Evolutionary conservation across 1,140 invertebrate species (phyloP), one percentile per base, ranked within the genome.

Genomic region (Saccostrea echinata): DNA sequence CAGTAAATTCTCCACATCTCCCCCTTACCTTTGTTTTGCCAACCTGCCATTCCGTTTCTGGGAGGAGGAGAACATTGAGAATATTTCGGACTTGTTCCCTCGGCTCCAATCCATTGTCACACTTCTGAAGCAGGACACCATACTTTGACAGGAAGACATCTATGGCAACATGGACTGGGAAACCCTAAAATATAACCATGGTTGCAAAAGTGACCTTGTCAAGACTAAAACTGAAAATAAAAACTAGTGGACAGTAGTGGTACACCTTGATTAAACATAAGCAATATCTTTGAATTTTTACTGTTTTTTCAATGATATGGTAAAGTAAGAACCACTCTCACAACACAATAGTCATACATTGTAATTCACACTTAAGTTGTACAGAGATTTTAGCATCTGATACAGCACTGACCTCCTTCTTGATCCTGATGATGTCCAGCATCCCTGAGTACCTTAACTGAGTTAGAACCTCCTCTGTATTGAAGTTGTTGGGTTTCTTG

Each of bases 381-480:
- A 43, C n/a, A n/a, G n/a, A n/a, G n/a, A n/a, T n/a, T n/a, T n/a
- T n/a, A n/a, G n/a, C n/a, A n/a, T n/a, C 16, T 80, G 27, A 80
- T 1, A 0, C 27, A 24, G 16, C 21, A 51, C 86, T 76, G 89
- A 94, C 93, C 93, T 94, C 98, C 92, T 97, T 97, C 57, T 98
- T 96, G 86, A 99, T 99, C 85, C 98, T 96, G 91, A 99, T 98
- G 89, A 99, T 98, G 94, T 99, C 98, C 92, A 99, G 95, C 98
- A 99, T 99, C 80, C 98, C 98, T 76, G 99, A 96, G 95, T 99
- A 99, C 90, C 97, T 97, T 9, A 99, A 95, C 95, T 99, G 98
- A 91, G 98, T 97, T 61, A 98, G 95, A 2, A 99, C 98, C 84
- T 99, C 96, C 82, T 96, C 96, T 61, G 97, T 97, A 94, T 97